Conservation (phyloP, 2,797 vertebrate species). For the Dendrocincla tyrannina region DNA sequence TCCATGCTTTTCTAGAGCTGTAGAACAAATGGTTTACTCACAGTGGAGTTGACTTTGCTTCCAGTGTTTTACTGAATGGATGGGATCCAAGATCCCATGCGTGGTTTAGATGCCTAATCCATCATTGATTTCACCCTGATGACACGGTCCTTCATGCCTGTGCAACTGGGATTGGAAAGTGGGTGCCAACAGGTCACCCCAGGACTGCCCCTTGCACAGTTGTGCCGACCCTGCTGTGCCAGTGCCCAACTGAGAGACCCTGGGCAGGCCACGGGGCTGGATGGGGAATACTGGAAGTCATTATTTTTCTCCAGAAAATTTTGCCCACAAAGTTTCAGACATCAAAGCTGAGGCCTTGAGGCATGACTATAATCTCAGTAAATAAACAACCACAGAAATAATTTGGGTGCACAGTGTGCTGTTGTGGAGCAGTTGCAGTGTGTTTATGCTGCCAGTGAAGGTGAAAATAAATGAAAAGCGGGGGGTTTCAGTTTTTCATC, state of each 20-base stretch:
- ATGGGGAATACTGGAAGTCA: not conserved
- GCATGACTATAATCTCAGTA: slow-evolving; percentile 4
- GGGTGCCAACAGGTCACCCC: not conserved
- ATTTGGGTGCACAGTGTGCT: not conserved
- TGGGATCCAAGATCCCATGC: not conserved
- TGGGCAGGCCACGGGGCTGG: not conserved
- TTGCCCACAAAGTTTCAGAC: slow-evolving; percentile 19
- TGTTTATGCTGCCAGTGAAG: slow-evolving; percentile 7
- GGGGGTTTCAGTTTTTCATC: fast-evolving
- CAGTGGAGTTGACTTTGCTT: not conserved
- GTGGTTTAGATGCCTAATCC: not conserved
- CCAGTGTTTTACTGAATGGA: not conserved
- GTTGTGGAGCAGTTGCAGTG: not conserved
- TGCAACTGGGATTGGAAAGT: not conserved
- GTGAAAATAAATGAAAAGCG: slow-evolving; percentile 7
- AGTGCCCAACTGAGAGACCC: not conserved
- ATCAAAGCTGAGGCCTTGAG: slow-evolving; percentile 21
- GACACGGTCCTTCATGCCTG: not conserved
- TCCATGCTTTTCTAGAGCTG: not conserved
- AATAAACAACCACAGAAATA: slow-evolving; percentile 43
- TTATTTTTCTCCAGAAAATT: not conserved
- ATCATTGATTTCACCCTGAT: not conserved
- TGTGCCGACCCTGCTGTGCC: not conserved
- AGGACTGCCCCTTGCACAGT: not conserved
- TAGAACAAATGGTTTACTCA: not conserved